A percentile compares a stretch with the other conserved stretches of the same genome.
phyloP scores from a whole-genome alignment of 2,113 vertebrate genomes.

The Clupea harengus region DNA sequence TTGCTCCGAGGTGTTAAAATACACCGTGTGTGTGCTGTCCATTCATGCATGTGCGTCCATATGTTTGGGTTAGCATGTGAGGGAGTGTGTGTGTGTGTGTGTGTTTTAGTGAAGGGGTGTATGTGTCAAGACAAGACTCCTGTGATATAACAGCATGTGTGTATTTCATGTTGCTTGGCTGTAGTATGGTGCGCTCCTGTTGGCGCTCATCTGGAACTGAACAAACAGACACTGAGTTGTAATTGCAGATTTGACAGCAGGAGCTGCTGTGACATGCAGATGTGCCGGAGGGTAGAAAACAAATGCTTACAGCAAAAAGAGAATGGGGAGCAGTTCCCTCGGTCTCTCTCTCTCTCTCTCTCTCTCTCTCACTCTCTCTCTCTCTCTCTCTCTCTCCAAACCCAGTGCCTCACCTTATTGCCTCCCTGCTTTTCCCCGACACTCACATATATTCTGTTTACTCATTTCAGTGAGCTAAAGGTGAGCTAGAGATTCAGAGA shows the following conservation, averaged over 20 bases:
- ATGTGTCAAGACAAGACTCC: neutral
- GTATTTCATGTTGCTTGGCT: neutral
- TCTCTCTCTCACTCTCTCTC: neutral
- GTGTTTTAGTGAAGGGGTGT: neutral
- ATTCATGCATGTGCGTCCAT: conserved; percentile 3
- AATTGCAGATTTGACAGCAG: conserved; percentile 16
- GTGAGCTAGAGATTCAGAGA: no score
- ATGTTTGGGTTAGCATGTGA: neutral
- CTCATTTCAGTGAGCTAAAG: neutral
- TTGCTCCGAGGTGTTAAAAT: neutral
- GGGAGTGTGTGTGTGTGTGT: neutral
- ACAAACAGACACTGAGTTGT: conserved; percentile 5
- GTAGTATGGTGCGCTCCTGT: neutral
- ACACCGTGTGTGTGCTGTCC: neutral
- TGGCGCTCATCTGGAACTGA: neutral
- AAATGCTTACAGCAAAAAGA: conserved; percentile 15
- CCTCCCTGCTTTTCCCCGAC: neutral
- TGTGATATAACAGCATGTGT: neutral
- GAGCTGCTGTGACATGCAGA: conserved; percentile 12
- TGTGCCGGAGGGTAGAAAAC: neutral
- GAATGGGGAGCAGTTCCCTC: neutral
- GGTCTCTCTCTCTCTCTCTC: neutral
- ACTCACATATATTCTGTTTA: neutral
- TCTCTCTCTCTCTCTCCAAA: neutral
- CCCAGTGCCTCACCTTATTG: neutral